Evolutionary conservation across 2,888 invertebrate genomes (phyloP).

Genomic region (Isoperla grammatica): DNA sequence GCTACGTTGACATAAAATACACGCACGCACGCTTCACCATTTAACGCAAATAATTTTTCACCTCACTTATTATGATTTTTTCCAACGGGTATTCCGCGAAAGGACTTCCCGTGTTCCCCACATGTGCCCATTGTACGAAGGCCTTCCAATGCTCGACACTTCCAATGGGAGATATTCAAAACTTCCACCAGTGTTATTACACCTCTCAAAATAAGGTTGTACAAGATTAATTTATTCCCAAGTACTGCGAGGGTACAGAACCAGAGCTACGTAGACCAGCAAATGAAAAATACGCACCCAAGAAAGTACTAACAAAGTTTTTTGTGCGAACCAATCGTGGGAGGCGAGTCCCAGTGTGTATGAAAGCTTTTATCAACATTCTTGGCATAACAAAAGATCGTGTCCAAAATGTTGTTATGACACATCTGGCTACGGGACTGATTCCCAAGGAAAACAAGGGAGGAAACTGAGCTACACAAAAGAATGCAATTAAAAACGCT

Average conservation of each 20-base stretch:
- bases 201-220: neutral
- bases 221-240: constrained; percentile 8
- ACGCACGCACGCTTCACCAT: no score
- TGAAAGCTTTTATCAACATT: constrained; percentile 4
- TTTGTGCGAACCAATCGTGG: neutral
- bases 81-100: neutral
- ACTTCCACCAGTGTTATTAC: constrained; percentile 9
- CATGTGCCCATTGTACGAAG: neutral
- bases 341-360: constrained; percentile 3
- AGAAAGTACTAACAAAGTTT: neutral
- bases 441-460: no score
- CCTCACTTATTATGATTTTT: no score
- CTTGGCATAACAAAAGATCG: constrained; percentile 3
- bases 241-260: no score
- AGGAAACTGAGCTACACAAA: no score
- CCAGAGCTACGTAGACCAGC: neutral
- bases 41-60: no score
- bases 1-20: no score
- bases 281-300: neutral
- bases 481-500: no score
- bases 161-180: neutral
- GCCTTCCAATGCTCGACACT: constrained; percentile 1
- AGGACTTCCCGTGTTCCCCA: neutral
- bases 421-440: neutral
- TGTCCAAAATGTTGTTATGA: neutral